Evolutionary conservation across 2,113 vertebrate species (phyloP).

Genomic region (Tragelaphus imberbis): DNA sequence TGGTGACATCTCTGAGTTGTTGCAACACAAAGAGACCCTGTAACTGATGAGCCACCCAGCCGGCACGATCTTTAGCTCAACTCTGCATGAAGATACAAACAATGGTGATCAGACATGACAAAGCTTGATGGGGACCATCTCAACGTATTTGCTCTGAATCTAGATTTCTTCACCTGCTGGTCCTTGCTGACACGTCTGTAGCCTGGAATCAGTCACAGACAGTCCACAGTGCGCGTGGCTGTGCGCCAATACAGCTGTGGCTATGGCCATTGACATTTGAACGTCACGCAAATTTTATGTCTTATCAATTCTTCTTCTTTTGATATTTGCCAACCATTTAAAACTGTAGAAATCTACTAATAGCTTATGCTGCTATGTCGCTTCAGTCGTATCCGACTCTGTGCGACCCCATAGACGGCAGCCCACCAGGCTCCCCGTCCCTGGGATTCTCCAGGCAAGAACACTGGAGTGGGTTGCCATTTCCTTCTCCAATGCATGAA

Average conservation of each 20-base stretch:
- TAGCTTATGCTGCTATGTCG: no score
- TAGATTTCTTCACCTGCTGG: neutral
- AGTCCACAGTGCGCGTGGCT: rapidly evolving
- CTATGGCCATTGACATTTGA: neutral
- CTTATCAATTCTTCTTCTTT: neutral
- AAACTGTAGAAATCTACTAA: neutral
- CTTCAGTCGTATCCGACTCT: no score
- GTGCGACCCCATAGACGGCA: no score
- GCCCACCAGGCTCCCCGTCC: no score
- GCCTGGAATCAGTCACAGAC: neutral
- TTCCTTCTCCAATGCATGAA: no score
- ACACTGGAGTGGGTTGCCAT: no score
- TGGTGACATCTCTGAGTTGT: neutral
- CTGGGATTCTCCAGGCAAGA: no score
- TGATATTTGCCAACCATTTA: neutral
- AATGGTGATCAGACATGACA: neutral
- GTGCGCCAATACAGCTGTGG: rapidly evolving
- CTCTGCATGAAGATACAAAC: neutral
- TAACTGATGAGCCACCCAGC: neutral
- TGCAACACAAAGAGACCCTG: neutral
- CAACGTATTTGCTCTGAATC: neutral
- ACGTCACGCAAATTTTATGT: neutral
- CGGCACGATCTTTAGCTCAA: neutral
- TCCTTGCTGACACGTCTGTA: rapidly evolving
- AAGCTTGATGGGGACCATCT: neutral